Conservation (phyloP, 2,888 invertebrate species). For the Tachina lurida region DNA sequence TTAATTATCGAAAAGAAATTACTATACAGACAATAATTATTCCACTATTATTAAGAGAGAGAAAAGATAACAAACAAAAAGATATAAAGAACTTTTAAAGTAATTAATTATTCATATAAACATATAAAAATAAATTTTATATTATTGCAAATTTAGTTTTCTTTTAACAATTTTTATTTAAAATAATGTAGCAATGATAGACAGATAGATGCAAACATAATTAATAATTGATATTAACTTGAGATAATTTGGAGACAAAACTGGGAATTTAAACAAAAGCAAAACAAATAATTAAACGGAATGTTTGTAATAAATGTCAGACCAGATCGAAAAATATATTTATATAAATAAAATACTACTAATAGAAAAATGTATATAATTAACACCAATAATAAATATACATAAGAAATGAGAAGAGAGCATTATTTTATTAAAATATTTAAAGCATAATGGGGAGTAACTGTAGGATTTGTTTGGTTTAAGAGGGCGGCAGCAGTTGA, state of each 20-base stretch:
- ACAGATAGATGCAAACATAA: neutral
- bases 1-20: conserved; percentile 29
- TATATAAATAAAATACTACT: conserved; percentile 29
- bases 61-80: conserved; percentile 18
- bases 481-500: conserved; percentile 44
- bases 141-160: neutral
- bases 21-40: conserved; percentile 42
- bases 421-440: conserved; percentile 53
- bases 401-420: conserved; percentile 58
- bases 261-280: conserved; percentile 12
- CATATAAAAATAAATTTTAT: neutral
- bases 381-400: conserved; percentile 41
- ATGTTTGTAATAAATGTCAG: conserved; percentile 58
- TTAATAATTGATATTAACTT: conserved; percentile 10
- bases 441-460: conserved; percentile 54
- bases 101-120: conserved; percentile 6
- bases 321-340: conserved; percentile 50
- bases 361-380: conserved; percentile 34
- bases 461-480: conserved; percentile 38
- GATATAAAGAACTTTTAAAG: conserved; percentile 6
- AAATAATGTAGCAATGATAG: neutral
- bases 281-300: conserved; percentile 56
- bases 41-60: conserved; percentile 26
- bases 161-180: neutral
- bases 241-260: conserved; percentile 31